Evolutionary conservation across 2,888 invertebrate genomes (phyloP).

Genomic region (Charanyca ferruginea): DNA sequence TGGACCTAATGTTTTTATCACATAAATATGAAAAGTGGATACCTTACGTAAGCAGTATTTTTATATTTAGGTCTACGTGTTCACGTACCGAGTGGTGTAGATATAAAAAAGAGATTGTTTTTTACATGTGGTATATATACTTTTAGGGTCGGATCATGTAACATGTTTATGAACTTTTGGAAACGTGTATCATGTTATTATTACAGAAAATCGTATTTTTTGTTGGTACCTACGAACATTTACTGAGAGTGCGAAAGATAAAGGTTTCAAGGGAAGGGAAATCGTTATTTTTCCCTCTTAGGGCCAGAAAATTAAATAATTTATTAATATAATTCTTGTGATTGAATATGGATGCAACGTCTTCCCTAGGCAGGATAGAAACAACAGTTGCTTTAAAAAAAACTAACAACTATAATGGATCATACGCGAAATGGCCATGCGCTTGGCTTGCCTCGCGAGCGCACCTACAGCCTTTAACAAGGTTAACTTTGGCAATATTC

Average conservation of each 20-base stretch:
- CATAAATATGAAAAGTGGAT: constrained; percentile 67
- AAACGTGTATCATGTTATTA: constrained; percentile 49
- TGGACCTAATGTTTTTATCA: constrained; percentile 68
- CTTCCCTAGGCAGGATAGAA: background rate
- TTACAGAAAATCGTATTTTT: constrained; percentile 52
- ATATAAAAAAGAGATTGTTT: constrained; percentile 62
- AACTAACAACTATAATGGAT: constrained; percentile 3
- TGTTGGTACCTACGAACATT: constrained; percentile 23
- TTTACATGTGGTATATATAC: constrained; percentile 51
- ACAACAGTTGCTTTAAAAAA: background rate
- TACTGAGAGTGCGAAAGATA: constrained; percentile 14
- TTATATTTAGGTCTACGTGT: constrained; percentile 61
- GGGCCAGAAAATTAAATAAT: background rate
- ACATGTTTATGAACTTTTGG: constrained; percentile 58
- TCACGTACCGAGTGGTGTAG: constrained; percentile 49
- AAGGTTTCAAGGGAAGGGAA: background rate
- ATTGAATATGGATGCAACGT: too few species aligned
- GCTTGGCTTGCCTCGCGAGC: constrained; percentile 22
- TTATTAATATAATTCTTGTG: too few species aligned
- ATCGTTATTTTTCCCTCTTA: background rate
- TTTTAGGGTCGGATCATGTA: constrained; percentile 42
- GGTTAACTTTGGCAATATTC: constrained; percentile 31
- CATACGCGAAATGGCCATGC: constrained; percentile 18
- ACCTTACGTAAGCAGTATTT: constrained; percentile 62
- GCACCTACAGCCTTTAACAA: constrained; percentile 35